phyloP scores from a whole-genome alignment of 2,888 invertebrate species.

The Calameuta filiformis region DNA sequence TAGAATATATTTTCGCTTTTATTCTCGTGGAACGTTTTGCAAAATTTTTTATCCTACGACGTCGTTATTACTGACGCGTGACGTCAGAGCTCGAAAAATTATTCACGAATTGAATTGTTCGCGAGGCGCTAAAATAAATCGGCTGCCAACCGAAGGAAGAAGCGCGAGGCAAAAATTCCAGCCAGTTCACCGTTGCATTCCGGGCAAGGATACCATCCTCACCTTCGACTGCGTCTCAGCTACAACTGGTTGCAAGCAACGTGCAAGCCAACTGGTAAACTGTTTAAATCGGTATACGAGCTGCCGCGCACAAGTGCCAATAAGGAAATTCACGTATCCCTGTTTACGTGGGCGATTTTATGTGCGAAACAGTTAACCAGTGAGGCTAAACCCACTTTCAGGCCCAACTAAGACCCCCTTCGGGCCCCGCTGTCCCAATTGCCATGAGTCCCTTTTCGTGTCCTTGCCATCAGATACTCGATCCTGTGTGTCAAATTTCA shows the following conservation, averaged over 20 bases:
- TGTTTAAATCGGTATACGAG: not conserved
- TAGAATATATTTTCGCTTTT: not conserved
- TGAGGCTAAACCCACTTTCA: not conserved
- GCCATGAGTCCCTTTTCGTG: not conserved
- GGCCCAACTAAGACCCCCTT: not conserved
- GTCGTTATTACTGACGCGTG: not conserved
- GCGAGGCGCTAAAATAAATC: not conserved
- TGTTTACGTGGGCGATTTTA: conserved; percentile 25
- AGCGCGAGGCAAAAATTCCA: not conserved
- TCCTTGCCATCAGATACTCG: not conserved
- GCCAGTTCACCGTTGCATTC: not conserved
- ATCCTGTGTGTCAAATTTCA: not conserved
- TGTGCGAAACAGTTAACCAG: conserved; percentile 29
- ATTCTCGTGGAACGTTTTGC: not conserved
- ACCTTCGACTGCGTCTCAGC: not conserved
- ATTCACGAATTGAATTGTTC: not conserved
- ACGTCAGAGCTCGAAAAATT: not conserved
- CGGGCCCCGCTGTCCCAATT: not conserved
- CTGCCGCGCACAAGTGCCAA: not conserved
- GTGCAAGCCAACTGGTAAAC: not conserved
- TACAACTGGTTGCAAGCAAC: not conserved
- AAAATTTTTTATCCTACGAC: not conserved
- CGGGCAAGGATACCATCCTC: not conserved
- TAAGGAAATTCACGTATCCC: not conserved
- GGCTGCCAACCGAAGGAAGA: not conserved